These are phyloP conservation scores for Triops cancriformis DNA, from an alignment of 1,140 invertebrate genomes.

Conservation along the genomic window DNA sequence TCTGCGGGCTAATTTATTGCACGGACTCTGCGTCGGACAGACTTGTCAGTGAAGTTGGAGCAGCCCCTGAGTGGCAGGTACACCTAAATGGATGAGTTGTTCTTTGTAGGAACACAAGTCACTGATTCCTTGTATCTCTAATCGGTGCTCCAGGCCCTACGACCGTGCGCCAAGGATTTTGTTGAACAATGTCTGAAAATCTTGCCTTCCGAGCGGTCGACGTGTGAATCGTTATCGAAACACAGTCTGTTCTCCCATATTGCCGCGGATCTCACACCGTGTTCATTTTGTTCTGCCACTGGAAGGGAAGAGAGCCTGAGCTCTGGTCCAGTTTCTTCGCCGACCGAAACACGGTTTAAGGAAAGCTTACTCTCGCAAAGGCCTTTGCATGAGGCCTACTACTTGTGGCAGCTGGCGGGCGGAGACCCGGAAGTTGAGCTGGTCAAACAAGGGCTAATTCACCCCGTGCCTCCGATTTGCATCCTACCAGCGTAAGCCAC, in stretches of 20 bases:
- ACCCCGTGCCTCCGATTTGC: slow-evolving; percentile 48
- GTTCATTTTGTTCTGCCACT: background rate
- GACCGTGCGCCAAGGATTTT: slow-evolving; percentile 50
- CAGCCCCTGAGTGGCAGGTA: slow-evolving; percentile 55
- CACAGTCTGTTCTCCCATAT: slow-evolving; percentile 40
- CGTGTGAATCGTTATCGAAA: slow-evolving; percentile 49
- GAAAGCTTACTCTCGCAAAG: slow-evolving; percentile 35
- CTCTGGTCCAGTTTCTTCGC: background rate
- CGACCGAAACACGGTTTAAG: background rate
- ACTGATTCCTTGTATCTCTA: too few relatives aligned
- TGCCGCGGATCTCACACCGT: background rate
- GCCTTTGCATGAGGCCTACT: slow-evolving; percentile 72
- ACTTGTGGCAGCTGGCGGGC: slow-evolving; percentile 90
- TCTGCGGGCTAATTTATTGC: slow-evolving; percentile 57
- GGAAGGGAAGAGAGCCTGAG: too few relatives aligned
- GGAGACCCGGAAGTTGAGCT: slow-evolving; percentile 85
- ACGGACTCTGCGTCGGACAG: slow-evolving; percentile 56
- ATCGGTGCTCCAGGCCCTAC: slow-evolving; percentile 50
- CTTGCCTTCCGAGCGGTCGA: slow-evolving; percentile 51
- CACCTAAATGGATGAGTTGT: too few relatives aligned
- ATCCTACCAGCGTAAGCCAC: slow-evolving; percentile 44
- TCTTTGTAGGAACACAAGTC: too few relatives aligned
- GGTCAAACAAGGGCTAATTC: slow-evolving; percentile 81
- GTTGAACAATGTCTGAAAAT: slow-evolving; percentile 61
- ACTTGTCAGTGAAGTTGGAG: slow-evolving; percentile 65